These are phyloP conservation scores for Marmota flaviventris DNA, from an alignment of 2,113 vertebrate species.

Conservation along the genomic window DNA sequence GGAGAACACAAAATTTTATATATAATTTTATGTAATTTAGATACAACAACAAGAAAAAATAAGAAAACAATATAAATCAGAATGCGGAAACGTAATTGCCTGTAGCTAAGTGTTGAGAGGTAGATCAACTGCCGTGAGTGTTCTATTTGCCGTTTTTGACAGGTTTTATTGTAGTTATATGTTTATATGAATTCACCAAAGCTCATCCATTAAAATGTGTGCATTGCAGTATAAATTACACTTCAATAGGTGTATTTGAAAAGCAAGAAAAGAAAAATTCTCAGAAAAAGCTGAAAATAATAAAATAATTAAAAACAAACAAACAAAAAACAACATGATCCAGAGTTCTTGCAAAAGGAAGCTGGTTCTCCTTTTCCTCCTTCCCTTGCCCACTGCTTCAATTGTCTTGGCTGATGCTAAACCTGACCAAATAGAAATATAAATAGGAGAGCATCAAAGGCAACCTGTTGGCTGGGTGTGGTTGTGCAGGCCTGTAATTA, in stretches of 20 bases:
- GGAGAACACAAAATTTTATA: too few species aligned
- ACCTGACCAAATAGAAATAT: not conserved
- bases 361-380: too few species aligned
- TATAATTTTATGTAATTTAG: too few species aligned
- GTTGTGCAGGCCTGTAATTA: too few species aligned
- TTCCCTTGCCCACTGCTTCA: not conserved
- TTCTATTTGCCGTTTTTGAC: rapidly evolving
- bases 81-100: not conserved
- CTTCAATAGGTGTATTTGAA: not conserved
- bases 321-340: not conserved
- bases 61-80: not conserved
- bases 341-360: too few species aligned
- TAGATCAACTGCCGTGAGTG: rapidly evolving
- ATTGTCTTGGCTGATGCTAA: too few species aligned
- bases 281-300: not conserved
- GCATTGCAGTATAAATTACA: not conserved
- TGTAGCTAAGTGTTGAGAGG: not conserved
- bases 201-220: not conserved
- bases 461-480: too few species aligned
- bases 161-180: not conserved
- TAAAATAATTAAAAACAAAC: not conserved
- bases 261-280: not conserved
- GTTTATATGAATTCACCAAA: not conserved
- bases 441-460: not conserved
- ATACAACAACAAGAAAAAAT: not conserved